Evolutionary conservation across 2,888 invertebrate species (phyloP).

Genomic region (Keiferia lycopersicella): DNA sequence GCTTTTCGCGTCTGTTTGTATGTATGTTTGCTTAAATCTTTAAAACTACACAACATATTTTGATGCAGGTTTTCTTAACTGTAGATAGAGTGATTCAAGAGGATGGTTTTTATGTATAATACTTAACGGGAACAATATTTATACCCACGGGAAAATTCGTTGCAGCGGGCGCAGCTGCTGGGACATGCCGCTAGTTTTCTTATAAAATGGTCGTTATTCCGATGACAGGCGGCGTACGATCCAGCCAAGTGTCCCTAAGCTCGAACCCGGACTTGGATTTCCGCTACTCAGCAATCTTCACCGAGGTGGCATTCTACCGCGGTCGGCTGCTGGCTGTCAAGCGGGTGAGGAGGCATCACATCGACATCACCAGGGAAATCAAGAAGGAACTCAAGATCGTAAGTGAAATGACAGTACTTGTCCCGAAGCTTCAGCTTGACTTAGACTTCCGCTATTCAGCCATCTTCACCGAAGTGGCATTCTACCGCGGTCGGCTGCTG

Average conservation of each 20-base stretch:
- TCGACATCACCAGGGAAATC: conserved; percentile 94
- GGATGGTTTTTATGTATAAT: no score
- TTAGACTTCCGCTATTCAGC: conserved; percentile 94
- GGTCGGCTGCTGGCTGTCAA: conserved; percentile 94
- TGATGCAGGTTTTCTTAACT: no score
- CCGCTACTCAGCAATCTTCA: conserved; percentile 94
- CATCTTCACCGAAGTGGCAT: conserved; percentile 94
- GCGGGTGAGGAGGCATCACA: conserved; percentile 90
- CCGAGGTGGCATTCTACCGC: conserved; percentile 93
- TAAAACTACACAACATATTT: no score
- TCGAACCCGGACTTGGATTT: conserved; percentile 96
- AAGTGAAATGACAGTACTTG: conserved; percentile 64
- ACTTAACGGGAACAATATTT: no score
- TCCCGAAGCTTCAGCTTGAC: conserved; percentile 95
- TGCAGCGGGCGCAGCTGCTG: no score
- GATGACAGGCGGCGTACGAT: conserved; percentile 78
- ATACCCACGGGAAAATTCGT: no score
- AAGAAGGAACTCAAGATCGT: conserved; percentile 96
- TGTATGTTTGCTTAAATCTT: no score
- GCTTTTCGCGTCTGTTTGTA: no score
- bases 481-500: conserved; percentile 92
- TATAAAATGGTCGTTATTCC: neutral
- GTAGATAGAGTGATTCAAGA: no score
- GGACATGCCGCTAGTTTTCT: no score
- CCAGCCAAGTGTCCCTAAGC: conserved; percentile 94